Conservation (phyloP, 1,140 invertebrate genomes). For the Drosophila ananassae region DNA sequence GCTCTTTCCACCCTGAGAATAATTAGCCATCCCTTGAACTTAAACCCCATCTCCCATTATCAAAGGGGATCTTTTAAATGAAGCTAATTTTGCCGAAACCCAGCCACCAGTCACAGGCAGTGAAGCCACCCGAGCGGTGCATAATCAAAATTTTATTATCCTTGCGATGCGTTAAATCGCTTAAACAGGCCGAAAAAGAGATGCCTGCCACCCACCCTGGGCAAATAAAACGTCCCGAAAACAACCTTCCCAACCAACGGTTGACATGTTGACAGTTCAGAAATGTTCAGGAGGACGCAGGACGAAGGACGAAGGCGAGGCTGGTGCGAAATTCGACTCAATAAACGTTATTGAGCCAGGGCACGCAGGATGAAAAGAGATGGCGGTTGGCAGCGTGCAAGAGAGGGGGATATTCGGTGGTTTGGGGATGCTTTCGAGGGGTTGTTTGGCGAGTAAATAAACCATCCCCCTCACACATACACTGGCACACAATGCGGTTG, state of each 20-base stretch:
- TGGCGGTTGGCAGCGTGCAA: not conserved
- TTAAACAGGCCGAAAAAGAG: constrained; percentile 72
- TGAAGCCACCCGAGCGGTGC: constrained; percentile 66
- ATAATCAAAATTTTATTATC: constrained; percentile 83
- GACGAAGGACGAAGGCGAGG: constrained; percentile 44
- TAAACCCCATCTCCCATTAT: constrained; percentile 6
- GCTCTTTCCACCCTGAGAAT: not conserved
- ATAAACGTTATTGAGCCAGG: constrained; percentile 73
- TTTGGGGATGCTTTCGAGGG: constrained; percentile 38
- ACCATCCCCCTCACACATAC: constrained; percentile 53
- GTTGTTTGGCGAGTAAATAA: constrained; percentile 78
- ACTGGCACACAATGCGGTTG: constrained; percentile 61
- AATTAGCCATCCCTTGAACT: constrained; percentile 26
- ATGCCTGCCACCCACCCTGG: constrained; percentile 36
- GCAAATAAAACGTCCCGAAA: constrained; percentile 1
- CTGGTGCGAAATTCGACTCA: constrained; percentile 79
- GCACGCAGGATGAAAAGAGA: constrained; percentile 26
- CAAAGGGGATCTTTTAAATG: constrained; percentile 28
- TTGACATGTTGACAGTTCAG: constrained; percentile 79
- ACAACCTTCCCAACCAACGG: constrained; percentile 28
- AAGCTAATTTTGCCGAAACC: constrained; percentile 35
- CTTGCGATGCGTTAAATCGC: constrained; percentile 82
- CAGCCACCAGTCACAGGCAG: constrained; percentile 47
- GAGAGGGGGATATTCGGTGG: constrained; percentile 3
- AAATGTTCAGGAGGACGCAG: constrained; percentile 35